Evolutionary conservation across 2,888 invertebrate species (phyloP).

Genomic region (Phragmatobia fuliginosa): DNA sequence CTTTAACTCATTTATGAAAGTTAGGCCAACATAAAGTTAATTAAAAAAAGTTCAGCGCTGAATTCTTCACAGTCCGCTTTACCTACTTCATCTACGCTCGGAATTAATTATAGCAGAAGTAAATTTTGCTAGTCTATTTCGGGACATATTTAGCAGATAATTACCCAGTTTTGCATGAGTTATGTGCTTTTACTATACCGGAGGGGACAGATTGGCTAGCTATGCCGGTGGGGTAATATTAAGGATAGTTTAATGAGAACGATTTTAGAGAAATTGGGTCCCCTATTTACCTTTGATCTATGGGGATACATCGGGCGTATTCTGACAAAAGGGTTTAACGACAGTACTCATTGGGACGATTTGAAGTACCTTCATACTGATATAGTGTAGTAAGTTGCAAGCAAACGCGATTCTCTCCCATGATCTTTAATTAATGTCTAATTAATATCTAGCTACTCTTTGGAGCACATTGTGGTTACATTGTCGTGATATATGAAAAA

Average conservation of each 20-base stretch:
- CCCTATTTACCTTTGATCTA: conserved; percentile 6
- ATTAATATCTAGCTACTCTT: too few species aligned
- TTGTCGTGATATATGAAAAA: too few species aligned
- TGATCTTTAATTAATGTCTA: too few species aligned
- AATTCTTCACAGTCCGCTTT: background rate
- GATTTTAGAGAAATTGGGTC: conserved; percentile 15
- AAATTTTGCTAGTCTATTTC: background rate
- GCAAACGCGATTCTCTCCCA: background rate
- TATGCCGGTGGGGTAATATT: conserved; percentile 10
- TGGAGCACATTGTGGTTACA: too few species aligned
- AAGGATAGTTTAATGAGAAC: background rate
- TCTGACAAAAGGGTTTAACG: conserved; percentile 7
- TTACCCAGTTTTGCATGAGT: conserved; percentile 12
- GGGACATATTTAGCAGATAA: conserved; percentile 4
- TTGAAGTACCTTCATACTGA: background rate
- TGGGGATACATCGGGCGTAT: background rate
- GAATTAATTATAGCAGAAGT: background rate
- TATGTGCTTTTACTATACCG: conserved; percentile 17
- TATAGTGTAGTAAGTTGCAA: background rate
- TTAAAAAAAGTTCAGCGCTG: background rate
- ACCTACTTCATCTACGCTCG: background rate
- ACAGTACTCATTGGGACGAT: background rate
- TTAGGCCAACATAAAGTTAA: background rate
- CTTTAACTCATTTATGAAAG: background rate
- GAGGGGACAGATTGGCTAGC: conserved; percentile 21